phyloP scores from a whole-genome alignment of 2,888 invertebrate species.

The Drosophila melanosoma region DNA sequence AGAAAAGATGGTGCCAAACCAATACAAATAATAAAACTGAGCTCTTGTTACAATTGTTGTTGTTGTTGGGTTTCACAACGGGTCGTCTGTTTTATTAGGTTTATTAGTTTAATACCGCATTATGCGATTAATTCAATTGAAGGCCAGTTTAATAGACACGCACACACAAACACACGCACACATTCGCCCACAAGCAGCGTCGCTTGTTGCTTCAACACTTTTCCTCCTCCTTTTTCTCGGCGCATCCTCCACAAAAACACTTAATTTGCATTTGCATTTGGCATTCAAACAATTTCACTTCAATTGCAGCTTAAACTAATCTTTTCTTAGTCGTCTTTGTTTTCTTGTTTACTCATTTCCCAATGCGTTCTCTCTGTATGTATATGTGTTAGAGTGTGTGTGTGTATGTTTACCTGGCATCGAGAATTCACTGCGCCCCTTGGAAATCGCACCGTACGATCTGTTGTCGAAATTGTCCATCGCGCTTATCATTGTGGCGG shows the following conservation, averaged over 20 bases:
- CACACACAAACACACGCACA: conserved; percentile 23
- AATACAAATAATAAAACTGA: conserved; percentile 52
- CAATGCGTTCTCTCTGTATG: conserved; percentile 27
- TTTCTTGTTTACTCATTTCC: conserved; percentile 54
- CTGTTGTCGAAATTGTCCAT: conserved; percentile 84
- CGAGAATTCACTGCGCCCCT: conserved; percentile 83
- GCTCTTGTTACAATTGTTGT: conserved; percentile 22
- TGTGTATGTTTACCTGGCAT: conserved; percentile 82
- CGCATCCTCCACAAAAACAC: conserved; percentile 1
- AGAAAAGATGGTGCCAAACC: conserved; percentile 55
- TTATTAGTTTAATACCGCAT: conserved; percentile 65
- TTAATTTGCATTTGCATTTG: conserved; percentile 39
- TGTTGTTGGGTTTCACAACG: conserved; percentile 36
- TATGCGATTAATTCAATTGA: conserved; percentile 68
- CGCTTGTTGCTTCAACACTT: conserved; percentile 68
- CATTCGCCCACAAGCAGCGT: conserved; percentile 49
- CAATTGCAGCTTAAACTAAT: conserved; percentile 63
- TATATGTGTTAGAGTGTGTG: conserved; percentile 8
- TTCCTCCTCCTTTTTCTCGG: background rate
- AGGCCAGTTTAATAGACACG: conserved; percentile 58
- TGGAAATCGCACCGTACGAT: conserved; percentile 84
- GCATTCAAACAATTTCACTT: conserved; percentile 60
- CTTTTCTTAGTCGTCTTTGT: conserved; percentile 48
- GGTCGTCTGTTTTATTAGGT: conserved; percentile 48
- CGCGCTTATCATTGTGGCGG: conserved; percentile 83